Conservation (phyloP, 1,140 invertebrate species). For the Camponotus vicinus region DNA sequence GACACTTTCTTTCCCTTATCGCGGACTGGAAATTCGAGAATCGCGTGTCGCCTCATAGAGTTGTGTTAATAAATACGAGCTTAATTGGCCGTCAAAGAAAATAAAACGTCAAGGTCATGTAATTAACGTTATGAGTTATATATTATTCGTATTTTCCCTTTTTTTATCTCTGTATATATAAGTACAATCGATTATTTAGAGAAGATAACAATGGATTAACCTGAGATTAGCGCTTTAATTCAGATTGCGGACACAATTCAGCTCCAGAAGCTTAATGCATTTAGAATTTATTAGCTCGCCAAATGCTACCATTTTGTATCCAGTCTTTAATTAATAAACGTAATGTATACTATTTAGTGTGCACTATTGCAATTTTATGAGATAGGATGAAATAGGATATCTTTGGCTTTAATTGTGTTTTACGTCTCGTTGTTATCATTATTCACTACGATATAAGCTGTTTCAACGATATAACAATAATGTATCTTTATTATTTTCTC, state of each 20-base stretch:
- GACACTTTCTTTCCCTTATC: conserved; percentile 71
- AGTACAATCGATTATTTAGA: not conserved
- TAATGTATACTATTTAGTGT: conserved; percentile 28
- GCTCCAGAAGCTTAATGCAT: conserved; percentile 40
- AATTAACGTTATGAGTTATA: not conserved
- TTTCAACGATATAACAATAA: not conserved
- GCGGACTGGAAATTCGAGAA: conserved; percentile 30
- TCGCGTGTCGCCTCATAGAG: conserved; percentile 4
- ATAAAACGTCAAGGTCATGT: not conserved
- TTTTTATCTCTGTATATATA: not conserved
- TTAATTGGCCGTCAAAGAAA: conserved; percentile 3
- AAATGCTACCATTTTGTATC: conserved; percentile 48
- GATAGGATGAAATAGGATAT: not conserved
- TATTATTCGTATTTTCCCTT: not conserved
- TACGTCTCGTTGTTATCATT: conserved; percentile 23
- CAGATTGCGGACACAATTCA: conserved; percentile 29
- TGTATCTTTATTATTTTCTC: conserved; percentile 27
- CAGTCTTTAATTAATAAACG: conserved; percentile 55
- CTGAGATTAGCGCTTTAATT: conserved; percentile 31
- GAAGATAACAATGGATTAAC: not conserved
- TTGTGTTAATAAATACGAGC: conserved; percentile 30
- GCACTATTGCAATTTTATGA: conserved; percentile 47
- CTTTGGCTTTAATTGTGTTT: conserved; percentile 24
- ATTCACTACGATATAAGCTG: not conserved
- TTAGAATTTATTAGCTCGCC: conserved; percentile 43